Conservation (phyloP, 2,113 vertebrate genomes). For the Leptobrachium leishanense region DNA sequence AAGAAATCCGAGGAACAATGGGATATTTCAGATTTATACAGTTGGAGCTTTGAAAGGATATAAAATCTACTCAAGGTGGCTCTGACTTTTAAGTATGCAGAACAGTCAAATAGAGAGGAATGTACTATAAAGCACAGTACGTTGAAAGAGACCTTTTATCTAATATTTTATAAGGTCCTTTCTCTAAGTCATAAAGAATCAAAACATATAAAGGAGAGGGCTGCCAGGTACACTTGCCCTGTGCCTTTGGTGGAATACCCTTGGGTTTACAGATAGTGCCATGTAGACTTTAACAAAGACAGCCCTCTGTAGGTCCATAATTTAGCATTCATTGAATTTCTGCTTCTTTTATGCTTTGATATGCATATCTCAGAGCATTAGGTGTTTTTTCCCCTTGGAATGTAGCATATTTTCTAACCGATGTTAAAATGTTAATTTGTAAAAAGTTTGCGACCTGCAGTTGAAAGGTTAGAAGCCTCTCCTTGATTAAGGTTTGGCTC, state of each 20-base stretch:
- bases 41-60: conserved; percentile 52
- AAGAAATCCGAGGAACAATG: conserved; percentile 65
- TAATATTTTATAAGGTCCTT: conserved; percentile 66
- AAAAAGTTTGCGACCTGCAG: conserved; percentile 61
- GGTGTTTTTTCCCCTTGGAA: conserved; percentile 58
- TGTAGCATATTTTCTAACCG: conserved; percentile 64
- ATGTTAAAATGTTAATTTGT: conserved; percentile 70
- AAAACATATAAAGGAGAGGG: conserved; percentile 50
- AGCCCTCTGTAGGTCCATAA: conserved; percentile 61
- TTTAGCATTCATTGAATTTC: conserved; percentile 68
- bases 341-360: conserved; percentile 64
- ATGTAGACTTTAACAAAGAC: conserved; percentile 60
- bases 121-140: conserved; percentile 59
- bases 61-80: conserved; percentile 63
- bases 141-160: conserved; percentile 68
- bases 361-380: conserved; percentile 65
- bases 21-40: conserved; percentile 53
- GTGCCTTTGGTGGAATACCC: conserved; percentile 64
- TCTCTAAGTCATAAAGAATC: conserved; percentile 59
- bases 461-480: conserved; percentile 60
- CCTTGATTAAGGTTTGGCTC: conserved; percentile 68
- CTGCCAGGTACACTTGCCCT: conserved; percentile 63
- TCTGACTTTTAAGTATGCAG: conserved; percentile 73
- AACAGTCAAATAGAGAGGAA: conserved; percentile 61
- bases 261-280: conserved; percentile 61